Base-by-base conservation (phyloP, 1,140 invertebrate genomes). In the Uloborus diversus region DNA sequence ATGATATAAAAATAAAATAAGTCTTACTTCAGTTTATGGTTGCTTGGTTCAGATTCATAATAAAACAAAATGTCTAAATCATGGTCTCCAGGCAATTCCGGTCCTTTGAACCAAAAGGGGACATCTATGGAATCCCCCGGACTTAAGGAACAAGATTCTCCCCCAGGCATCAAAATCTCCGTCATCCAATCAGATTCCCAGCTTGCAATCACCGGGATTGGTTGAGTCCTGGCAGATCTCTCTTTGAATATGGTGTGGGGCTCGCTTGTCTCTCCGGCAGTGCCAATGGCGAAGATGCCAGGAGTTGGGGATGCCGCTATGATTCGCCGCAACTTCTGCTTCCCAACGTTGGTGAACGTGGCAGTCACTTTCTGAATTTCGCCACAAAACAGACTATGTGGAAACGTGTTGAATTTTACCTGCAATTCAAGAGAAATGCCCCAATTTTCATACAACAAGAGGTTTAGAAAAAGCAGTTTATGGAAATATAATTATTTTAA, bases 41-140 rank as follows among this genome's bases (percentile, higher is more conserved):
- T 51, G 25, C 62, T 9, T 4, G 51, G 62, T 65, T 65, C 85
- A 83, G 91, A 89, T 83, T 92, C 90, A 85, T 94, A 94, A 84
- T 93, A 93, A 84, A 93, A 92, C 33, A 94, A 85, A 70, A 94
- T 85, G 83, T 93, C 89, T 25, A 93, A 85, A 5, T 88, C 87
- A 83, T 92, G 90, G 13, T 87, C 87, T 4, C 92, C 92, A 32
- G 90, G 90, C 47, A 88, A 86, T 76, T 90, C 88, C 5, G 92
- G 91, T 1, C 92, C 92, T 82, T 90, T 89, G 14, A 93, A 86
- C 91, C 92, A 93, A 82, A 93, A 86, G 27, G 89, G 88, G 64
- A 91, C 85, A 25, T 87, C 89, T n/a, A 89, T 86, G 4, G 84
- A 88, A 78, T 90, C 87, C 7, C 90, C 90, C 4, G 91, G 88